A percentile compares a stretch with the other conserved stretches of the same genome.
phyloP scores from a whole-genome alignment of 2,113 vertebrate genomes.

The Nibea coibor region DNA sequence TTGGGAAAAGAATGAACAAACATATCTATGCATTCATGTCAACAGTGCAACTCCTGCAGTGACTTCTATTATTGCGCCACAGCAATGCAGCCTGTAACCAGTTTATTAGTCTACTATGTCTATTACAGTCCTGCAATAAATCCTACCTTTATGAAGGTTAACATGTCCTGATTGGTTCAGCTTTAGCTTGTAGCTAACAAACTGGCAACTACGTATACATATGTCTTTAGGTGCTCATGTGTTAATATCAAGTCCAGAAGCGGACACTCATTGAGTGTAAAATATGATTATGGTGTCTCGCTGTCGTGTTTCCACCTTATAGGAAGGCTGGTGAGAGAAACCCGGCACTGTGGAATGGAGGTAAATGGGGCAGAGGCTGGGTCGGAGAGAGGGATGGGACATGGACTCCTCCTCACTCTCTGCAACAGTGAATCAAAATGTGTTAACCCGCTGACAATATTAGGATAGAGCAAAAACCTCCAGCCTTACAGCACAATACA shows the following conservation, averaged over 20 bases:
- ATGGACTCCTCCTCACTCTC: neutral
- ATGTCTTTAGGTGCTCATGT: neutral
- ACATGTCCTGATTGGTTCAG: neutral
- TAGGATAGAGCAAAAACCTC: neutral
- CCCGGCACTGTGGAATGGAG: neutral
- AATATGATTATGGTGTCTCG: neutral
- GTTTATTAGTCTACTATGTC: neutral
- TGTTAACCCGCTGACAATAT: neutral
- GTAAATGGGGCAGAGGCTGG: neutral
- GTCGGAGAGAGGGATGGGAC: neutral
- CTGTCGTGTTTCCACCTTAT: neutral
- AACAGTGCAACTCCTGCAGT: no score
- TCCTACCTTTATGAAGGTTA: neutral
- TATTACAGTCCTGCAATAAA: neutral
- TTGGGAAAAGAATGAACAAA: neutral
- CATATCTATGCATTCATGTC: neutral
- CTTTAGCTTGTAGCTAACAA: neutral
- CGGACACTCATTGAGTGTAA: neutral
- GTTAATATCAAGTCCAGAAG: neutral
- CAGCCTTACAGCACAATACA: neutral
- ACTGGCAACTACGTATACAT: neutral
- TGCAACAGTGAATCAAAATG: neutral
- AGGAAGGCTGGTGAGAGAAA: neutral
- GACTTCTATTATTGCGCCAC: neutral
- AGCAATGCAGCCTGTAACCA: neutral